Percentiles rank a stretch among this genome's conserved stretches.
Evolutionary conservation across 2,113 vertebrate species (phyloP).

Genomic region (Halichoerus grypus): DNA sequence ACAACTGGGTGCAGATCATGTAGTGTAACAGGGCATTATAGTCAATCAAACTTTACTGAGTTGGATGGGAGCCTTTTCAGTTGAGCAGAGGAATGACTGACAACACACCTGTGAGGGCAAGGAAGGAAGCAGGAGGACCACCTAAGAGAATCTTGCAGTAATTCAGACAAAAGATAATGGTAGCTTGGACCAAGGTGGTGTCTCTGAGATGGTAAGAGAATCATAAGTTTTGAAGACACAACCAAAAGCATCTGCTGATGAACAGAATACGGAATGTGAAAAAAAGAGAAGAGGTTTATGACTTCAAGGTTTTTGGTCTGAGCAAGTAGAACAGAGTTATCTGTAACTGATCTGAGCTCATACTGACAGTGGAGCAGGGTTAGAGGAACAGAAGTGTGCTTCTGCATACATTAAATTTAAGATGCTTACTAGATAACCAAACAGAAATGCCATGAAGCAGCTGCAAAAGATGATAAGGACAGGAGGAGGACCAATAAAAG

Average conservation of each 20-base stretch:
- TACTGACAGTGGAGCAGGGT: background rate
- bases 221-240: background rate
- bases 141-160: background rate
- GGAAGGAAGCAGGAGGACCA: background rate
- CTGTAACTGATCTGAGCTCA: background rate
- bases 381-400: background rate
- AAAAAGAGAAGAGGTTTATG: background rate
- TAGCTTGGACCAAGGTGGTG: background rate
- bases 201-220: background rate
- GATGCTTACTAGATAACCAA: background rate
- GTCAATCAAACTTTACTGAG: background rate
- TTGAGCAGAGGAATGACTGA: background rate
- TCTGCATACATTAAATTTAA: background rate
- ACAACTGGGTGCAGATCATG: background rate
- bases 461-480: background rate
- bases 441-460: background rate
- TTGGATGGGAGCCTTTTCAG: background rate
- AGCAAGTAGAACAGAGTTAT: background rate
- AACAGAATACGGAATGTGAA: background rate
- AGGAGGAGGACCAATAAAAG: background rate
- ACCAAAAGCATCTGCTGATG: background rate
- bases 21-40: background rate
- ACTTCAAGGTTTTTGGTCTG: background rate
- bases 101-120: background rate
- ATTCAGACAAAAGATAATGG: background rate